Evolutionary conservation across 2,797 vertebrate genomes (phyloP).

Genomic region (Lutjanus argentimaculatus): DNA sequence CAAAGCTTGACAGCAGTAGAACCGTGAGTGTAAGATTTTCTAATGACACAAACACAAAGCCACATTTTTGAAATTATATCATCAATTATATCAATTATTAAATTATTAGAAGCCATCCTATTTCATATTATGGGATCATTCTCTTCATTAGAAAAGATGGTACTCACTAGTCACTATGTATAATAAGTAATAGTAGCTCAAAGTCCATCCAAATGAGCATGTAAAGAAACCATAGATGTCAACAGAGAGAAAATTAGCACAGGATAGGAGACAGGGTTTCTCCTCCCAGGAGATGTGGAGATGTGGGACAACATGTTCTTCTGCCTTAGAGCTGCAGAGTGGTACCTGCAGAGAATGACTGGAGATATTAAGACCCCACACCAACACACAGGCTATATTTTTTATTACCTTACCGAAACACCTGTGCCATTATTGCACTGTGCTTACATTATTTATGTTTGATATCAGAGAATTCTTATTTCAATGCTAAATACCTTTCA

Average conservation of each 20-base stretch:
- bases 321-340: slow-evolving; percentile 27
- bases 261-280: slow-evolving; percentile 11
- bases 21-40: neutral
- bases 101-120: neutral
- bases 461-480: slow-evolving; percentile 45
- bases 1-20: neutral
- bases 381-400: neutral
- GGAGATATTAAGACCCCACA: slow-evolving; percentile 41
- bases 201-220: slow-evolving; percentile 1
- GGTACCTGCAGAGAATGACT: slow-evolving; percentile 30
- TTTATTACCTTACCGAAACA: slow-evolving; percentile 31
- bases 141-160: slow-evolving; percentile 6
- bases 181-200: slow-evolving; percentile 1
- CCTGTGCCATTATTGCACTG: slow-evolving; percentile 28
- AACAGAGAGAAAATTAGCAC: slow-evolving; percentile 1
- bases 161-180: neutral
- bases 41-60: neutral
- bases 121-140: slow-evolving; percentile 3
- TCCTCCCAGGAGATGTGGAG: slow-evolving; percentile 27
- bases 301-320: slow-evolving; percentile 32
- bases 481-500: slow-evolving; percentile 34
- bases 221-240: slow-evolving; percentile 1
- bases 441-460: slow-evolving; percentile 55
- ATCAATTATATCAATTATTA: neutral
- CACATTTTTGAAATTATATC: neutral